phyloP scores from a whole-genome alignment of 2,113 vertebrate species.

The Clarias gariepinus region DNA sequence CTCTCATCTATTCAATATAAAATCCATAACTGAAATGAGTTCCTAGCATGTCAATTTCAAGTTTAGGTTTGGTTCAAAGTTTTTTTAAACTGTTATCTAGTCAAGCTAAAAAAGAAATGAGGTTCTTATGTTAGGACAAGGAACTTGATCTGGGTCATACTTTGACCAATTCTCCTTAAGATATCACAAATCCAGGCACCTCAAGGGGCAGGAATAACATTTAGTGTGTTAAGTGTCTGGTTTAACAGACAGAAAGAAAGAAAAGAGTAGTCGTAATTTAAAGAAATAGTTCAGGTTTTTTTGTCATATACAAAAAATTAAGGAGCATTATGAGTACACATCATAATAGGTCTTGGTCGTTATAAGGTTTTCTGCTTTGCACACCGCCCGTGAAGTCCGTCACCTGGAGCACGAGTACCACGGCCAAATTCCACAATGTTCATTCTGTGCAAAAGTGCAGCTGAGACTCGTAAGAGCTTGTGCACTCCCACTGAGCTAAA shows the following conservation, averaged over 20 bases:
- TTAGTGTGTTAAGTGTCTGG: background rate
- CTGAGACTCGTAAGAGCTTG: too few relatives aligned
- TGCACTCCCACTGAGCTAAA: too few relatives aligned
- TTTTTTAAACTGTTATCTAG: constrained; percentile 16
- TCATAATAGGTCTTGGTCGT: too few relatives aligned
- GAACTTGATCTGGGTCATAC: background rate
- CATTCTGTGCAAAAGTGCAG: too few relatives aligned
- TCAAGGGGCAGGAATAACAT: background rate
- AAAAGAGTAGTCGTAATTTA: background rate
- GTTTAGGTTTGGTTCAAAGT: constrained; percentile 38
- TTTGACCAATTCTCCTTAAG: constrained; percentile 11
- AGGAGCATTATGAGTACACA: too few relatives aligned
- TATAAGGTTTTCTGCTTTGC: too few relatives aligned
- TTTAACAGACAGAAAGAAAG: background rate
- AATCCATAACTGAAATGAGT: constrained; percentile 38
- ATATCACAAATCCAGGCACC: constrained; percentile 14
- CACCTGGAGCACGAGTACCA: too few relatives aligned
- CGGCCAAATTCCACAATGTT: too few relatives aligned
- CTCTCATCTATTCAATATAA: constrained; percentile 26
- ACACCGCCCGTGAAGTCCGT: too few relatives aligned
- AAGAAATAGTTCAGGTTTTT: background rate
- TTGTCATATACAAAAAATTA: too few relatives aligned
- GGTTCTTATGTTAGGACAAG: background rate
- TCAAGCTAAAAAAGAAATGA: constrained; percentile 9
- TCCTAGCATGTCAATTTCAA: constrained; percentile 54